Conservation (phyloP, 2,113 vertebrate species). For the Misgurnus anguillicaudatus region DNA sequence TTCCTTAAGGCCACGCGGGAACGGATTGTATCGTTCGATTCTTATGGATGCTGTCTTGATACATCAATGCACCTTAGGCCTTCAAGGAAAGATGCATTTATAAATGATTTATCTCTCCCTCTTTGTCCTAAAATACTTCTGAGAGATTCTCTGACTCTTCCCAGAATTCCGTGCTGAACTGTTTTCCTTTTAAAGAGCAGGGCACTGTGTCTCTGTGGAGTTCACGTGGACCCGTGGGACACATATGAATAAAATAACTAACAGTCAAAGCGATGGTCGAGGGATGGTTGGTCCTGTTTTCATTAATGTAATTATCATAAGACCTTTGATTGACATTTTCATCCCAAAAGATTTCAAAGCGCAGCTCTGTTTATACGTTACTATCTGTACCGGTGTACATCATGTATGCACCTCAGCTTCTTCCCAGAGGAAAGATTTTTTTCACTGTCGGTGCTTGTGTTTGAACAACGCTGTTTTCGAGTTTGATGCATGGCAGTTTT, state of each 20-base stretch:
- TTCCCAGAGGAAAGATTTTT: background rate
- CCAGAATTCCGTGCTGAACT: slow-evolving; percentile 13
- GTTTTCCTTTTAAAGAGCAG: slow-evolving; percentile 14
- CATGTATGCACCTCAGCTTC: background rate
- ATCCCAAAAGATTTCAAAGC: too few species aligned
- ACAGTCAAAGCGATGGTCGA: background rate
- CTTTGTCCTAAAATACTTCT: slow-evolving; percentile 30
- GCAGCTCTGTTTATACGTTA: too few species aligned
- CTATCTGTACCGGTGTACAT: background rate
- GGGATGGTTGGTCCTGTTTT: background rate
- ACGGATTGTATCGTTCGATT: slow-evolving; percentile 13
- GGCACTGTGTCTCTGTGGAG: background rate
- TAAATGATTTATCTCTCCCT: slow-evolving; percentile 31
- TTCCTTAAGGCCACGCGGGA: background rate
- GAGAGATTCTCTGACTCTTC: slow-evolving; percentile 7
- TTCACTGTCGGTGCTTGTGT: background rate
- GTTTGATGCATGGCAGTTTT: background rate
- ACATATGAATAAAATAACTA: background rate
- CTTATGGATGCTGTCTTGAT: slow-evolving; percentile 11
- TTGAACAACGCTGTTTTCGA: background rate
- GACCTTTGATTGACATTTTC: too few species aligned
- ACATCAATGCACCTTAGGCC: background rate
- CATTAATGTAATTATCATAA: background rate
- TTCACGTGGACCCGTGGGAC: background rate
- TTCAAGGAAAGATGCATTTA: slow-evolving; percentile 16